Conservation (phyloP, 2,888 invertebrate genomes). For the Deroplatys truncata region DNA sequence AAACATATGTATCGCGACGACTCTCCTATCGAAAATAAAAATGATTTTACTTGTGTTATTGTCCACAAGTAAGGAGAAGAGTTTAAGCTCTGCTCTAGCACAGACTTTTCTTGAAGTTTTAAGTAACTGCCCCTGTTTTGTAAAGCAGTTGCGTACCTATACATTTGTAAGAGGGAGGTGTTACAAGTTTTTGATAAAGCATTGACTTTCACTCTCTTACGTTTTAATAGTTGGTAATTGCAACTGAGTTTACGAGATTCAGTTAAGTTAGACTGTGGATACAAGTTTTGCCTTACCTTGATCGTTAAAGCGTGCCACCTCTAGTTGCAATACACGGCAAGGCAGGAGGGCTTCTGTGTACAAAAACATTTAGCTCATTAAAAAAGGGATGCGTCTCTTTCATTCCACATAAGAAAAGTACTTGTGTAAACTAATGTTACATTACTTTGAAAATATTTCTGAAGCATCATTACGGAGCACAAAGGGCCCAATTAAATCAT, state of each 20-base stretch:
- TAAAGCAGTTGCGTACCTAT: no score
- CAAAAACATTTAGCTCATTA: neutral
- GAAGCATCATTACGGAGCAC: neutral
- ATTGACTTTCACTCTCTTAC: no score
- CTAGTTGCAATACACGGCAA: neutral
- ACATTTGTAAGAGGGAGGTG: no score
- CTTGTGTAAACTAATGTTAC: neutral
- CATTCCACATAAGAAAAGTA: neutral
- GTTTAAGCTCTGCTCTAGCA: no score
- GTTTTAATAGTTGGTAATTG: no score
- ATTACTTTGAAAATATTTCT: neutral
- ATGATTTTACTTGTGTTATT: no score
- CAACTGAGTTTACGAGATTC: neutral
- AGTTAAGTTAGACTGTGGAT: neutral
- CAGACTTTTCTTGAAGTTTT: no score
- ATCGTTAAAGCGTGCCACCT: neutral
- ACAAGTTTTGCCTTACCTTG: neutral
- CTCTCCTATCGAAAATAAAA: no score
- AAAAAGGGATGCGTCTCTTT: neutral
- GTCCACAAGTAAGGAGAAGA: no score
- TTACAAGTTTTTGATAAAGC: no score
- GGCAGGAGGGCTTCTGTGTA: neutral
- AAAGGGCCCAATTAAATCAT: neutral
- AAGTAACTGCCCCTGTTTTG: no score
- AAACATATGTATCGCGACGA: no score